Evolutionary conservation across 2,797 vertebrate species (phyloP), one percentile per base, ranked within the genome.

Genomic region (Pipistrellus nathusii): DNA sequence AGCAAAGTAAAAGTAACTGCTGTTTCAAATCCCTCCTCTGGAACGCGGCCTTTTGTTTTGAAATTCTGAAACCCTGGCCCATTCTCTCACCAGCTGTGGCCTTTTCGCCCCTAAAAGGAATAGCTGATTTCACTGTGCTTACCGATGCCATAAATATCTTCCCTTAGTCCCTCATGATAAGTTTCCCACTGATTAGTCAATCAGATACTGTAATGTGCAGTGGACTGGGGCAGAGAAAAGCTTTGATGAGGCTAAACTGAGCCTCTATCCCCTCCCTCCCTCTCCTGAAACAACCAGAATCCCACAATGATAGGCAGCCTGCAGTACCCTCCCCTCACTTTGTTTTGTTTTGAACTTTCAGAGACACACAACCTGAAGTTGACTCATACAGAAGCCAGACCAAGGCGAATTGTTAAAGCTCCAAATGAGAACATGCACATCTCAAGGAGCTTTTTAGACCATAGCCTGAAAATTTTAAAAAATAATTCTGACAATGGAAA

Each of bases 171-270:
- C 98, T 32, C 90, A 38, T 98, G 98, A 98, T 98, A 98, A 98
- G 98, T 98, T 98, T 98, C 90, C 92, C 97, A 97, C 96, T 98
- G 98, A 99, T 98, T 98, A 98, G 96, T 98, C 98, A 98, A 98
- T 97, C 98, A 99, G 98, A 98, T 98, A 98, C 91, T 95, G 90
- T 97, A 95, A 95, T 95, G 93, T 95, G 97, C 96, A 96, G 97
- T 94, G 2, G 96, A 97, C 5, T 12, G 3, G 13, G 41, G 27
- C 7, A 8, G 98, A 97, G 98, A 97, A 96, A 98, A 96, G 94
- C 97, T 98, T 97, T 98, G 98, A 98, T 98, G 98, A 98, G 96
- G 97, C 20, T 55, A 72, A 82, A 64, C 46, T 85, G 81, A 95
- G 68, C 68, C 86, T 97, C 98, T 80, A 75, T 88, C 95, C 53